A percentile compares a stretch with the other conserved stretches of the same genome.
phyloP scores from a whole-genome alignment of 2,888 invertebrate genomes.

The Lamproptera curius region DNA sequence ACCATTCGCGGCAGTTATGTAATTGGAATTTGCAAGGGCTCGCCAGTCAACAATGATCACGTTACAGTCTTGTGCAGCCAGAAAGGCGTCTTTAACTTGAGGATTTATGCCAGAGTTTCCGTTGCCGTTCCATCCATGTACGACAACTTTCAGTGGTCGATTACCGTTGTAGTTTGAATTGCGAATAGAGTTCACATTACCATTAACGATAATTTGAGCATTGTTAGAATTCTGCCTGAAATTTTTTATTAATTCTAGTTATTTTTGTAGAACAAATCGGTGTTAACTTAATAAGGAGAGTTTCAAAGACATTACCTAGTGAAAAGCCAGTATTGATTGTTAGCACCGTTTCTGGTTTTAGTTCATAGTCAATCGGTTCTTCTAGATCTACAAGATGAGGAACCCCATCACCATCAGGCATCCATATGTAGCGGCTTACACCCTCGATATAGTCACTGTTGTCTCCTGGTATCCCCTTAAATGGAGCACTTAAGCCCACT shows the following conservation, averaged over 20 bases:
- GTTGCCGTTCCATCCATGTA: slow-evolving; percentile 57
- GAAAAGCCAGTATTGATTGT: slow-evolving; percentile 36
- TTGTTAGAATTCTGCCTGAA: slow-evolving; percentile 43
- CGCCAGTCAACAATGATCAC: slow-evolving; percentile 68
- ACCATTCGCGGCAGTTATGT: slow-evolving; percentile 45
- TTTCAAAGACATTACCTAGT: slow-evolving; percentile 31
- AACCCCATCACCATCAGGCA: slow-evolving; percentile 34
- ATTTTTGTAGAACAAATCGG: no score
- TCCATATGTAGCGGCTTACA: slow-evolving; percentile 36
- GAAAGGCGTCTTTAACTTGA: slow-evolving; percentile 42
- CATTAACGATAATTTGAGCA: slow-evolving; percentile 44
- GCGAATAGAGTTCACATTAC: slow-evolving; percentile 42
- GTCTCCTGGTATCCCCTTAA: slow-evolving; percentile 27
- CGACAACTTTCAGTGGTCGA: slow-evolving; percentile 44
- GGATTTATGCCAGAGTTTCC: slow-evolving; percentile 43
- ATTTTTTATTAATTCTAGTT: no score
- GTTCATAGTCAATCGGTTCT: slow-evolving; percentile 22
- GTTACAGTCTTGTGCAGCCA: slow-evolving; percentile 47
- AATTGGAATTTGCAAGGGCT: slow-evolving; percentile 36
- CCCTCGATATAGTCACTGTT: slow-evolving; percentile 38
- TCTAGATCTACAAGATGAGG: slow-evolving; percentile 36
- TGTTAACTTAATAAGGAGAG: no score
- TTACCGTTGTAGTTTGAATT: slow-evolving; percentile 42
- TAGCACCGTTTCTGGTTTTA: slow-evolving; percentile 29
- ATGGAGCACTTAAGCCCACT: slow-evolving; percentile 15